These are phyloP conservation scores for Ganaspis brasiliensis DNA, from an alignment of 2,888 invertebrate species.

Conservation along the genomic window DNA sequence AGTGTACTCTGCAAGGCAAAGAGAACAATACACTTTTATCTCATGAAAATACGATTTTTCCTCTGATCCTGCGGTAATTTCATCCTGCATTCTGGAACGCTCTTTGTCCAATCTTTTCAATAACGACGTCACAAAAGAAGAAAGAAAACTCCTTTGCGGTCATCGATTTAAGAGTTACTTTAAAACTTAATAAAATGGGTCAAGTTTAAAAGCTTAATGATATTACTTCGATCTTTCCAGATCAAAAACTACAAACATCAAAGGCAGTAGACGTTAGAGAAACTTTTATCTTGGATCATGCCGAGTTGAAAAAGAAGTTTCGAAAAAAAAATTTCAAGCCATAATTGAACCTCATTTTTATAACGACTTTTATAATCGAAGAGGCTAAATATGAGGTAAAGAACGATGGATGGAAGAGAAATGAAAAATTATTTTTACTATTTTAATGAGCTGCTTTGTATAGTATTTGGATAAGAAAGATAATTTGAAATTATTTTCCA, in stretches of 20 bases:
- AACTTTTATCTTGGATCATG: background rate
- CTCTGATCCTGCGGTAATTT: constrained; percentile 6
- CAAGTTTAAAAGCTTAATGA: background rate
- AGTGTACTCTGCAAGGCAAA: constrained; percentile 3
- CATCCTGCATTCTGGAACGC: background rate
- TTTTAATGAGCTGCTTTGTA: no score
- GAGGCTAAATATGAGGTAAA: no score
- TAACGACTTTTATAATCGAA: no score
- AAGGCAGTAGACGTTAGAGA: background rate
- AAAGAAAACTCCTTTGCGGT: background rate
- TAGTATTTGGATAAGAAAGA: no score
- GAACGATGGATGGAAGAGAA: no score
- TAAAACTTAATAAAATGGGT: background rate
- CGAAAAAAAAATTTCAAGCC: no score
- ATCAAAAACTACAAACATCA: background rate
- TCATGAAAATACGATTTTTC: constrained; percentile 15
- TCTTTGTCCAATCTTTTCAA: constrained; percentile 3
- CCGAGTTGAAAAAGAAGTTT: background rate
- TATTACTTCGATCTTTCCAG: background rate
- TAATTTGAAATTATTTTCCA: no score
- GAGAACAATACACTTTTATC: constrained; percentile 10
- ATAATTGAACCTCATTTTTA: no score
- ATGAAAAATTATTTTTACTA: no score
- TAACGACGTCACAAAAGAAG: constrained; percentile 5
- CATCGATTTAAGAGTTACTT: background rate